Evolutionary conservation across 2,888 invertebrate genomes (phyloP).

Genomic region (Lepidochrysops patricia): DNA sequence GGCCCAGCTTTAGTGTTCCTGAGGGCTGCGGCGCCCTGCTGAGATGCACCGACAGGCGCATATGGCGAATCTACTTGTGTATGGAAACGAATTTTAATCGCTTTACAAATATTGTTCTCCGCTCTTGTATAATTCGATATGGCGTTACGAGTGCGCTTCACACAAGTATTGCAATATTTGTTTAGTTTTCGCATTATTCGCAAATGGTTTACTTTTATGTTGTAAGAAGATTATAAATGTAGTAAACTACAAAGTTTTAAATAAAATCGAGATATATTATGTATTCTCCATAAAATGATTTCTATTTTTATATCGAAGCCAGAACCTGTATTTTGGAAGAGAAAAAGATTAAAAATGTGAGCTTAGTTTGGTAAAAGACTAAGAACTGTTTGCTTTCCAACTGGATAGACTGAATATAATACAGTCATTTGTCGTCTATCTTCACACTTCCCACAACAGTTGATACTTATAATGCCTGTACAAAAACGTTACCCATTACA

Average conservation of each 20-base stretch:
- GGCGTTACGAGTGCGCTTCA: neutral
- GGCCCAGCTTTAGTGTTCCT: constrained; percentile 22
- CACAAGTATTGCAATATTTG: neutral
- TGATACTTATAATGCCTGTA: neutral
- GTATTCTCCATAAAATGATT: too few relatives aligned
- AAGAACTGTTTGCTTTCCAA: too few relatives aligned
- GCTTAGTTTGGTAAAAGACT: too few relatives aligned
- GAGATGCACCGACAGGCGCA: constrained; percentile 38
- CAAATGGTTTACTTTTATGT: constrained; percentile 3
- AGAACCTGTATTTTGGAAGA: too few relatives aligned
- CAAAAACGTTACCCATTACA: neutral
- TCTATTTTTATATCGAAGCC: too few relatives aligned
- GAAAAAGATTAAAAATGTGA: too few relatives aligned
- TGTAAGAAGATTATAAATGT: neutral
- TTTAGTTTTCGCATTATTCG: neutral
- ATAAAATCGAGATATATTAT: neutral
- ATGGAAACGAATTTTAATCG: constrained; percentile 31
- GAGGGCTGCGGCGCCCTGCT: constrained; percentile 39
- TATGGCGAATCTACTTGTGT: constrained; percentile 39
- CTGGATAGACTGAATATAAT: too few relatives aligned
- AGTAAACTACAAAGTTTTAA: neutral
- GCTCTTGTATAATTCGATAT: constrained; percentile 8
- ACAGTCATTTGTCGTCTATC: neutral
- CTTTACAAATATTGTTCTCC: constrained; percentile 26
- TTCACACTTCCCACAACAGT: neutral